Evolutionary conservation across 37 sponge, comb jelly and placozoan species (phyloP), one percentile per base, ranked within the genome.

Genomic region (Geodia barretti): DNA sequence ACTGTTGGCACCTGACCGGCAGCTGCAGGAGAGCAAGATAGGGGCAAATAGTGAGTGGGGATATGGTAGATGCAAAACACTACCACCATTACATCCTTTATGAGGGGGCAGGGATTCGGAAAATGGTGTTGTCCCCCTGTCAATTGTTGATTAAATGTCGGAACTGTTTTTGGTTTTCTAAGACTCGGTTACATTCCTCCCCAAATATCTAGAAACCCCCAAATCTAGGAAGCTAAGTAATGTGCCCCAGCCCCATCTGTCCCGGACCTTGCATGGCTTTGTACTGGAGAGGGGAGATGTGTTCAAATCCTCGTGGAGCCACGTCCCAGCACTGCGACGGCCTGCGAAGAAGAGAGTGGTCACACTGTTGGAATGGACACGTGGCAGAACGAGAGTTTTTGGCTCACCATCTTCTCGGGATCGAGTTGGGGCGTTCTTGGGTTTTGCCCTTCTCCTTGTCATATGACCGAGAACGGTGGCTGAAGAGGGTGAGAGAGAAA

Each of bases 251-350:
- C n/a, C n/a, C n/a, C n/a, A n/a, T n/a, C n/a, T n/a, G n/a, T 28
- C 31, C 20, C 68, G 20, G 69, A 95, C 97, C 97, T 92, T 99
- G 99, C 87, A 99, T 88, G 5, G 97, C 99, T 71, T 99, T 99
- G 88, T 95, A 99, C 83, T 99, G 97, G 4, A 96, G 87, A n/a
- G 99, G 99, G 1, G 97, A 92, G 29, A 99, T 96, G 72, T 96
- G 97, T 42, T 99, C 99, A 92, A 96, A 99, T 23, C 99, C 99
- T 60, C 90, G 68, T 2, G 99, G 99, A 41, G 99, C 92, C 11
- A 96, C 79, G 83, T 99, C 99, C 99, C 99, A 99, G 70, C 79
- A 90, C 43, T 76, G 80, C 14, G 92, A 93, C 3, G 85, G 79
- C 82, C 92, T 92, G 63, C 23, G 59, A 41, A 43, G 3, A 41